Evolutionary conservation across 2,888 invertebrate species (phyloP).

Genomic region (Nemotelus nigrinus): DNA sequence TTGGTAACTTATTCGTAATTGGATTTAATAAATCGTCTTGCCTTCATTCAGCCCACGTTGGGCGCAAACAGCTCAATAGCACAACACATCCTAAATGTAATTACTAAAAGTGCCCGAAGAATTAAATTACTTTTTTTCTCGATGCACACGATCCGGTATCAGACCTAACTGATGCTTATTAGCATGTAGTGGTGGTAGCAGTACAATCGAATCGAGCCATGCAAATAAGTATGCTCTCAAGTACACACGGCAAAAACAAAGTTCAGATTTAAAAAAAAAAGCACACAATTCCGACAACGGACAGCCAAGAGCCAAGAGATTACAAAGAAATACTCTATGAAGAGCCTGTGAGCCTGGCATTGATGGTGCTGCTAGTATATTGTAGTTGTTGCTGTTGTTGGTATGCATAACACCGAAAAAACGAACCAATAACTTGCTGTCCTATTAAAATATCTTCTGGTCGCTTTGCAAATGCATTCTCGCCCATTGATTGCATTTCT

Average conservation of each 20-base stretch:
- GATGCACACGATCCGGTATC: too few relatives aligned
- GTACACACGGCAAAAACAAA: background rate
- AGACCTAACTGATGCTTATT: too few relatives aligned
- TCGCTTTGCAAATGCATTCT: background rate
- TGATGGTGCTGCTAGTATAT: background rate
- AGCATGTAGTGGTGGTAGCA: background rate
- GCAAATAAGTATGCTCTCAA: conserved; percentile 22
- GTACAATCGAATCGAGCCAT: conserved; percentile 18
- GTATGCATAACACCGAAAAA: background rate
- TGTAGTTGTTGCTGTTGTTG: too few relatives aligned
- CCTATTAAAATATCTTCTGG: conserved; percentile 19
- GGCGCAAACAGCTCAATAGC: too few relatives aligned
- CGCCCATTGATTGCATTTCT: background rate
- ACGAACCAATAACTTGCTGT: conserved; percentile 23
- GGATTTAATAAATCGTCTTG: too few relatives aligned
- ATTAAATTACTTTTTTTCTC: conserved; percentile 14
- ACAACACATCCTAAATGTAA: too few relatives aligned
- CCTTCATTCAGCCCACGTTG: too few relatives aligned
- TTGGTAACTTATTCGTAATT: too few relatives aligned
- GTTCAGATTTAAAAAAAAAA: too few relatives aligned
- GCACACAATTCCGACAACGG: too few relatives aligned
- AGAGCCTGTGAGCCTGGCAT: background rate
- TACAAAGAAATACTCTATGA: conserved; percentile 18
- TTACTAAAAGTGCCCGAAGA: conserved; percentile 14
- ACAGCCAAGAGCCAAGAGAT: background rate